These are phyloP conservation scores for Dastarcus helophoroides DNA, from an alignment of 2,888 invertebrate genomes.

Conservation along the genomic window DNA sequence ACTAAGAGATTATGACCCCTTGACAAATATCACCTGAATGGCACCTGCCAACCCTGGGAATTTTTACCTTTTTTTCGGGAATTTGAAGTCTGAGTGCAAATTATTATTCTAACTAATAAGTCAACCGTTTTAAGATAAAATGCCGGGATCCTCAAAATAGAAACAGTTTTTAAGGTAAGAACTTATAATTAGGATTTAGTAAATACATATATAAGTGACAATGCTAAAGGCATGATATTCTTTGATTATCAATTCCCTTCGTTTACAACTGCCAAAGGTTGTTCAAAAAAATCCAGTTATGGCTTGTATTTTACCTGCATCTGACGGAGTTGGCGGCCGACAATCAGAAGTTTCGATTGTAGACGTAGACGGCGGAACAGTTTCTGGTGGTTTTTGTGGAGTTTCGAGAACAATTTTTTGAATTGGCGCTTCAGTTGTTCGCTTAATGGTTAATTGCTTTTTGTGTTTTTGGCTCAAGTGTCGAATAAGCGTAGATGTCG, in stretches of 20 bases:
- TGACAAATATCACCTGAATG: no score
- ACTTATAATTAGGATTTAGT: constrained; percentile 15
- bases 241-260: constrained; percentile 20
- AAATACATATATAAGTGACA: constrained; percentile 21
- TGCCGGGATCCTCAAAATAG: constrained; percentile 15
- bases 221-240: constrained; percentile 26
- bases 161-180: constrained; percentile 18
- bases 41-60: no score
- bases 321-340: neutral
- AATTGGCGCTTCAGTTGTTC: constrained; percentile 1
- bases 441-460: constrained; percentile 10
- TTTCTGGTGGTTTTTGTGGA: neutral
- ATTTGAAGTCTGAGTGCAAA: no score
- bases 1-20: no score
- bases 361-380: constrained; percentile 4
- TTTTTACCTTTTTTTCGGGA: no score
- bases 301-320: constrained; percentile 5
- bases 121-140: constrained; percentile 13
- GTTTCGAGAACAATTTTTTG: neutral
- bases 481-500: constrained; percentile 11
- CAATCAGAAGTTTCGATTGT: neutral
- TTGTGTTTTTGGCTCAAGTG: constrained; percentile 12
- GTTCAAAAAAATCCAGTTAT: constrained; percentile 10
- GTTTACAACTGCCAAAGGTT: constrained; percentile 15
- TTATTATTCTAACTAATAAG: no score